These are phyloP conservation scores for Caenorhabditis sp. DNA, from an alignment of 2,888 invertebrate species.

Conservation along the genomic window DNA sequence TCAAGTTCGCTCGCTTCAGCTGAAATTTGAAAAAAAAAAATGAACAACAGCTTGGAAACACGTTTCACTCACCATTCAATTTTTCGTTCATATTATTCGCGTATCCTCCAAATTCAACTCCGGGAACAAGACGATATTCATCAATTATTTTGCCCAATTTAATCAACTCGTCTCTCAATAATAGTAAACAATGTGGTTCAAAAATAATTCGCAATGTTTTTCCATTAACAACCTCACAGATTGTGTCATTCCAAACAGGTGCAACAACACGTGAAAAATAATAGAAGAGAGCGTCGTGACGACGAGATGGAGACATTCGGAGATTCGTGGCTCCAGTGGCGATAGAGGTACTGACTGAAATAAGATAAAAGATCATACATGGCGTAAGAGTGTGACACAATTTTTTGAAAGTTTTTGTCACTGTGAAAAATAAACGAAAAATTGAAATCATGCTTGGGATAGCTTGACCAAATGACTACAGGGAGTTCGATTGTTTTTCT, in stretches of 20 bases:
- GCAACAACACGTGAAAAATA: conserved; percentile 85
- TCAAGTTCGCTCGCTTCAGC: conserved; percentile 63
- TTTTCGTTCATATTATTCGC: conserved; percentile 15
- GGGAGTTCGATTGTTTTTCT: too few relatives aligned
- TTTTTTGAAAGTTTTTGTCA: too few relatives aligned
- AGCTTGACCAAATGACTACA: too few relatives aligned
- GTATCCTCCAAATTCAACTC: conserved; percentile 26
- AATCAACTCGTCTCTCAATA: conserved; percentile 32
- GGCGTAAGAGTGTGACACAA: too few relatives aligned
- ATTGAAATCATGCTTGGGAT: too few relatives aligned
- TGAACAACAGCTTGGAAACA: too few relatives aligned
- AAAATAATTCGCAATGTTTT: conserved; percentile 30
- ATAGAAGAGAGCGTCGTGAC: conserved; percentile 91
- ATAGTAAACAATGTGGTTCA: conserved; percentile 10
- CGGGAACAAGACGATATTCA: conserved; percentile 59
- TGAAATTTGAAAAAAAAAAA: too few relatives aligned
- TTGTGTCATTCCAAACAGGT: conserved; percentile 81
- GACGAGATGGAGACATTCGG: conserved; percentile 77
- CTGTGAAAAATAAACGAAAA: too few relatives aligned
- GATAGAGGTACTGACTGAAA: conserved; percentile 30
- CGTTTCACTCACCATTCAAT: conserved; percentile 10
- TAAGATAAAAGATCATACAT: too few relatives aligned
- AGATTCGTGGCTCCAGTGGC: conserved; percentile 14
- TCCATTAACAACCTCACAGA: conserved; percentile 34
- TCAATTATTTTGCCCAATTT: conserved; percentile 48